Percentiles rank a stretch among this genome's conserved stretches.
Evolutionary conservation across 2,797 vertebrate species (phyloP).

Genomic region (Urocyon cinereoargenteus): DNA sequence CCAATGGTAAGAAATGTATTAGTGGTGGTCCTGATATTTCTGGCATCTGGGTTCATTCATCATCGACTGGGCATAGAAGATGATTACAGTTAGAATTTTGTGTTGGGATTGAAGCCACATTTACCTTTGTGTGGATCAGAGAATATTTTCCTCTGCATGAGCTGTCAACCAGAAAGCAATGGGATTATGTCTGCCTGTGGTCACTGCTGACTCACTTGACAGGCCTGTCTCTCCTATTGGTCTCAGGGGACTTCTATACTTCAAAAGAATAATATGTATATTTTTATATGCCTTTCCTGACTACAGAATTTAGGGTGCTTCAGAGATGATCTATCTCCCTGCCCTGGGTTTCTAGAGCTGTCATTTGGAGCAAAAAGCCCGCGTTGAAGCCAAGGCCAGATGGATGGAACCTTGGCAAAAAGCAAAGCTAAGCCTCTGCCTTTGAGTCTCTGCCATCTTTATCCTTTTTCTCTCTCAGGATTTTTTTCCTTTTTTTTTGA

Average conservation of each 20-base stretch:
- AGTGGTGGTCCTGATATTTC: conserved; percentile 49
- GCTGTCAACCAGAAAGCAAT: conserved; percentile 68
- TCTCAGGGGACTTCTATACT: conserved; percentile 76
- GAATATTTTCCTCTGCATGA: conserved; percentile 68
- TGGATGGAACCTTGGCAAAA: conserved; percentile 75
- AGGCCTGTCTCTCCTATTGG: conserved; percentile 74
- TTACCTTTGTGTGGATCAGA: conserved; percentile 66
- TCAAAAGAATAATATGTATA: conserved; percentile 63
- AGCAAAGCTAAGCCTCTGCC: conserved; percentile 50
- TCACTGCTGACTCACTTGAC: conserved; percentile 79
- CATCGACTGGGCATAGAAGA: conserved; percentile 5
- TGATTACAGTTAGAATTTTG: conserved; percentile 35
- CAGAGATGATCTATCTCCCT: not conserved
- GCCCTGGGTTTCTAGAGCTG: not conserved
- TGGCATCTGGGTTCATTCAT: conserved; percentile 53
- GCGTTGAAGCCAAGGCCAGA: conserved; percentile 70
- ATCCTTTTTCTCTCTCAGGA: not conserved
- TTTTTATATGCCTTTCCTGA: conserved; percentile 68
- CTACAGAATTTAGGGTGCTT: conserved; percentile 15
- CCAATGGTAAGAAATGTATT: conserved; percentile 13
- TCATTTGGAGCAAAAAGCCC: conserved; percentile 61
- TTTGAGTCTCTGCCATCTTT: conserved; percentile 63
- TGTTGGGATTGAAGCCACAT: conserved; percentile 73
- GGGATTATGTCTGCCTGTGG: conserved; percentile 77
- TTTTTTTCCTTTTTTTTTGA: conserved; percentile 37